These are phyloP conservation scores for Hippopotamus amphibius DNA, from an alignment of 2,113 vertebrate genomes.

Conservation along the genomic window DNA sequence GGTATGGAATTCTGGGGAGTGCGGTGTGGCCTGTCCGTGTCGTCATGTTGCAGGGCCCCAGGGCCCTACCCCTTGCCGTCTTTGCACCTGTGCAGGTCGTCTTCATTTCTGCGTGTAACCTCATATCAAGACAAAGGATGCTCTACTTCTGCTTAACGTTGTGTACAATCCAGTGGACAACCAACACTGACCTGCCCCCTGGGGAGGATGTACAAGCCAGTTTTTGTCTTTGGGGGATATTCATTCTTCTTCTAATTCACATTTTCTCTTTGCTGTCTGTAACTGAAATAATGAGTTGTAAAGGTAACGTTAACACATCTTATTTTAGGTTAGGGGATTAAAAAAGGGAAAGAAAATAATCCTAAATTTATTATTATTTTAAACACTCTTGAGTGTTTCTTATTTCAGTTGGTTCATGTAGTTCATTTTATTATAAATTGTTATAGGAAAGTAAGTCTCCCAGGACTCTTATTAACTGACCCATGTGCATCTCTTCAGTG, in stretches of 20 bases:
- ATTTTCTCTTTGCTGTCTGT: not conserved
- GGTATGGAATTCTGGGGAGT: not conserved
- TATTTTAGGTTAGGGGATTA: not conserved
- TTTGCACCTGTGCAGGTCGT: fast-evolving
- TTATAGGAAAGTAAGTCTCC: not conserved
- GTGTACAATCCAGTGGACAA: fast-evolving
- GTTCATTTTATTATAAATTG: not conserved
- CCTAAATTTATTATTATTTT: not conserved
- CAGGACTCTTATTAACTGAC: not conserved
- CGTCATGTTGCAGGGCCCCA: not conserved
- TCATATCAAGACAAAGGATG: not conserved
- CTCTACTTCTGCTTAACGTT: fast-evolving
- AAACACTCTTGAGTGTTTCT: not conserved
- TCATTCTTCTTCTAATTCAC: not conserved
- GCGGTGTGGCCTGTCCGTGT: too few species aligned
- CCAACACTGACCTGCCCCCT: fast-evolving
- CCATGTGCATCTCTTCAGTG: not conserved
- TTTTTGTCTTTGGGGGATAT: too few species aligned
- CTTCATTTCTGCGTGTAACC: not conserved
- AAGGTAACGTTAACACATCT: not conserved
- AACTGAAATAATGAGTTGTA: not conserved
- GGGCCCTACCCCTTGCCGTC: too few species aligned
- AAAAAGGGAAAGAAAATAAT: not conserved
- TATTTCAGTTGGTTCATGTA: not conserved
- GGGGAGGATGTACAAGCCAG: too few species aligned